These are phyloP conservation scores for Leptopilina clavipes DNA, from an alignment of 1,140 invertebrate species.

Conservation along the genomic window DNA sequence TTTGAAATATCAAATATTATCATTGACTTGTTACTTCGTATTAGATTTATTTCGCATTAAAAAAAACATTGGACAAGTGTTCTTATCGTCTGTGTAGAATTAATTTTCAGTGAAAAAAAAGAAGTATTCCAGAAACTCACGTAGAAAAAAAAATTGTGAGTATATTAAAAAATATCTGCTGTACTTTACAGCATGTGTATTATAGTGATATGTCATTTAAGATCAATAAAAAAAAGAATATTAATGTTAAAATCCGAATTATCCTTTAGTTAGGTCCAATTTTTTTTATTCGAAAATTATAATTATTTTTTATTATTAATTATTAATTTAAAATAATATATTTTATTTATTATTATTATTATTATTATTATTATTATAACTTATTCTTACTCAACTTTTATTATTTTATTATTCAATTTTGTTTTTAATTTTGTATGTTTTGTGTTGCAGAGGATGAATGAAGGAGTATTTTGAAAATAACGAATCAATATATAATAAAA, in stretches of 20 bases:
- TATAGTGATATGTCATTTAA: conserved; percentile 31
- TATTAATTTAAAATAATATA: no score
- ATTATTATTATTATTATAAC: no score
- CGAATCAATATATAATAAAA: conserved; percentile 8
- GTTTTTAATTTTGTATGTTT: no score
- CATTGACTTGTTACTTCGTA: background rate
- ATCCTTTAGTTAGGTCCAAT: background rate
- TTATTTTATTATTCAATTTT: no score
- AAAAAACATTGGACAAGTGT: conserved; percentile 21
- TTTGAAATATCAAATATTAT: background rate
- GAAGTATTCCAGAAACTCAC: conserved; percentile 7
- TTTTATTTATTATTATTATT: no score
- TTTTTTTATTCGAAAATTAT: no score
- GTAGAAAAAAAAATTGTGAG: conserved; percentile 2
- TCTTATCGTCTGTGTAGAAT: conserved; percentile 16
- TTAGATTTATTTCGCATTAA: background rate
- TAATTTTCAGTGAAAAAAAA: background rate
- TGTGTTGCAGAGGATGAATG: background rate
- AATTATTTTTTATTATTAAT: no score
- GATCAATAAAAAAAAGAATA: conserved; percentile 31
- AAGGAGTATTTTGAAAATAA: background rate
- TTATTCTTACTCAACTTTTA: no score
- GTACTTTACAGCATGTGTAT: conserved; percentile 27
- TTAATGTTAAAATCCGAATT: conserved; percentile 5
- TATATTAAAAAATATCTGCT: conserved; percentile 19